Percentiles rank a stretch among this genome's conserved stretches.
phyloP scores from a whole-genome alignment of 2,888 invertebrate species.

The Cephus sareptanus region DNA sequence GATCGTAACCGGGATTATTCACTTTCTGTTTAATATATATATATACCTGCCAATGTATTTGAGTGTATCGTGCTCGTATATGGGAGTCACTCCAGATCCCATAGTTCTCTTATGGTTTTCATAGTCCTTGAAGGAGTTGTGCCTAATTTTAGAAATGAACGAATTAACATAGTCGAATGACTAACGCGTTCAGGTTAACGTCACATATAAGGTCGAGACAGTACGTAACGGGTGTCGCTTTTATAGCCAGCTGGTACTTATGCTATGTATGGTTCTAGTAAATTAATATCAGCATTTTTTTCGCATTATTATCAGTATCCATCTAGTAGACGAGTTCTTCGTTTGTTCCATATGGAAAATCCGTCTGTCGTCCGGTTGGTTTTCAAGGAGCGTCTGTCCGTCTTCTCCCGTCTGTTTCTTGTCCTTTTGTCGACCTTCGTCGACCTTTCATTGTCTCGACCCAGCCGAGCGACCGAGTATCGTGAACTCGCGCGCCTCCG shows the following conservation, averaged over 20 bases:
- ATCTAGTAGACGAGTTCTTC: slow-evolving; percentile 18
- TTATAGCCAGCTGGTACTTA: background rate
- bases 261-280: slow-evolving; percentile 28
- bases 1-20: background rate
- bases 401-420: slow-evolving; percentile 14
- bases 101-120: background rate
- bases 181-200: slow-evolving; percentile 42
- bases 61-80: background rate
- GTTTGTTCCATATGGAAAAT: slow-evolving; percentile 9
- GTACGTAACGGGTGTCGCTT: background rate
- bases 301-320: slow-evolving; percentile 12
- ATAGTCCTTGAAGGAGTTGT: background rate
- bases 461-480: background rate
- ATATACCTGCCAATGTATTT: background rate
- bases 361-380: slow-evolving; percentile 6
- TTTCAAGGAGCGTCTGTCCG: slow-evolving; percentile 22
- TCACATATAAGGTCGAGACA: slow-evolving; percentile 19
- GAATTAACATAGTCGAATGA: slow-evolving; percentile 51
- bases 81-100: background rate
- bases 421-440: slow-evolving; percentile 22
- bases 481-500: background rate
- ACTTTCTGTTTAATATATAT: too few species aligned
- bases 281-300: slow-evolving; percentile 34
- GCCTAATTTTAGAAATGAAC: slow-evolving; percentile 51
- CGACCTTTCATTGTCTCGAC: slow-evolving; percentile 23